phyloP scores from a whole-genome alignment of 2,797 vertebrate genomes.

The Leptoclinus maculatus region DNA sequence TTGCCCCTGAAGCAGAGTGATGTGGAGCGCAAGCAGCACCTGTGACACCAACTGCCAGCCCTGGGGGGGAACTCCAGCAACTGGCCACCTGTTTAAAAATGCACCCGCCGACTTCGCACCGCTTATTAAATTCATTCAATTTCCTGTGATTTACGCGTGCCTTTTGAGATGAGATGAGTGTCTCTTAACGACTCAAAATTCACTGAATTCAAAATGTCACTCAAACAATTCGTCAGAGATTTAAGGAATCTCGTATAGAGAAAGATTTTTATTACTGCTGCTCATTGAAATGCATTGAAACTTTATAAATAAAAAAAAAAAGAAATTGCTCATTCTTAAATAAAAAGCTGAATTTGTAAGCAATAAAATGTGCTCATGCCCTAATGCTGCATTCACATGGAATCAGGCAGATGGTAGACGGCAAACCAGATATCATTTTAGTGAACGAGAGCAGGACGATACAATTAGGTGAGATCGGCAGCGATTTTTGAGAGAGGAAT shows the following conservation, averaged over 20 bases:
- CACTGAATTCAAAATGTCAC: constrained; percentile 27
- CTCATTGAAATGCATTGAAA: not conserved
- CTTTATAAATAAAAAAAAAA: not conserved
- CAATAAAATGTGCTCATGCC: not conserved
- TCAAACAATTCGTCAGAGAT: constrained; percentile 7
- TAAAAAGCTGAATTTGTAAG: not conserved
- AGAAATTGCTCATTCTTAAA: not conserved
- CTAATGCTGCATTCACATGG: not conserved
- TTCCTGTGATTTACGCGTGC: constrained; percentile 1
- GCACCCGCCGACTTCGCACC: constrained; percentile 21
- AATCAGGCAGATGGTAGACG: not conserved
- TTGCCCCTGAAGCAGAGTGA: constrained; percentile 62
- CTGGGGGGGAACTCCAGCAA: constrained; percentile 53
- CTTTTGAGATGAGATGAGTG: not conserved
- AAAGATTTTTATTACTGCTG: not conserved
- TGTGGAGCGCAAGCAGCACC: constrained; percentile 64
- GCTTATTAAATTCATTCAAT: constrained; percentile 5
- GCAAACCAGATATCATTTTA: not conserved
- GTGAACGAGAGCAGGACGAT: not conserved
- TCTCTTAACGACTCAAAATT: constrained; percentile 8
- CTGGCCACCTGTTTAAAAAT: constrained; percentile 68
- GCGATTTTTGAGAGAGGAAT: not conserved
- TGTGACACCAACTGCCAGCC: constrained; percentile 75
- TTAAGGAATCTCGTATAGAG: constrained; percentile 4
- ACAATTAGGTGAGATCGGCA: not conserved